Evolutionary conservation across 2,888 invertebrate genomes (phyloP).

Genomic region (Morpho deidamia): DNA sequence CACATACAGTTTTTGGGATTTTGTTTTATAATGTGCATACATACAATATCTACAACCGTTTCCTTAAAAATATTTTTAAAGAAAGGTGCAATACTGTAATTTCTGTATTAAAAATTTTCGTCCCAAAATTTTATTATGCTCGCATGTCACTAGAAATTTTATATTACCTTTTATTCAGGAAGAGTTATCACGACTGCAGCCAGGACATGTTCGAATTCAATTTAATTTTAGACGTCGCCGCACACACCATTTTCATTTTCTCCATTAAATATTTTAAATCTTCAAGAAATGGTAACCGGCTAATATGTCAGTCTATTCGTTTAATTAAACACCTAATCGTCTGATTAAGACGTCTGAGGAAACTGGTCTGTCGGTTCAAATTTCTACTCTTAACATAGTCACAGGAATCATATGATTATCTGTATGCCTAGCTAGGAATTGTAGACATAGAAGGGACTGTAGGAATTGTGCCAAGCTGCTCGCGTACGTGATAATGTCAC

Average conservation of each 20-base stretch:
- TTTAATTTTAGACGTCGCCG: background rate
- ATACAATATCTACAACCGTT: no score
- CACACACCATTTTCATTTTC: background rate
- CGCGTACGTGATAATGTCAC: conserved; percentile 15
- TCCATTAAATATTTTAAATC: conserved; percentile 8
- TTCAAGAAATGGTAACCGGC: conserved; percentile 7
- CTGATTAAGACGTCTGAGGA: conserved; percentile 10
- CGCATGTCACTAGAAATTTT: no score
- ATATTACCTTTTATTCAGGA: background rate
- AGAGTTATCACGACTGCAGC: background rate
- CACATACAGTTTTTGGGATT: no score
- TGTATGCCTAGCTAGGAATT: conserved; percentile 8
- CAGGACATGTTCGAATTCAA: background rate
- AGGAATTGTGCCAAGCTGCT: conserved; percentile 19
- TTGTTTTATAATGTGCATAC: no score
- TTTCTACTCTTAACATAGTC: background rate
- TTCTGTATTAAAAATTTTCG: background rate
- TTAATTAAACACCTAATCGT: conserved; percentile 10
- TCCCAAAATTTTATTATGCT: background rate
- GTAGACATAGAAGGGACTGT: background rate
- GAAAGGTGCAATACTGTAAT: no score
- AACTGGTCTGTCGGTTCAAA: background rate
- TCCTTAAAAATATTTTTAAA: no score
- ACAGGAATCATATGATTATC: conserved; percentile 7
- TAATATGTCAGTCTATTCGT: background rate